Evolutionary conservation across 2,888 invertebrate species (phyloP).

Genomic region (Pasiphila rectangulata): DNA sequence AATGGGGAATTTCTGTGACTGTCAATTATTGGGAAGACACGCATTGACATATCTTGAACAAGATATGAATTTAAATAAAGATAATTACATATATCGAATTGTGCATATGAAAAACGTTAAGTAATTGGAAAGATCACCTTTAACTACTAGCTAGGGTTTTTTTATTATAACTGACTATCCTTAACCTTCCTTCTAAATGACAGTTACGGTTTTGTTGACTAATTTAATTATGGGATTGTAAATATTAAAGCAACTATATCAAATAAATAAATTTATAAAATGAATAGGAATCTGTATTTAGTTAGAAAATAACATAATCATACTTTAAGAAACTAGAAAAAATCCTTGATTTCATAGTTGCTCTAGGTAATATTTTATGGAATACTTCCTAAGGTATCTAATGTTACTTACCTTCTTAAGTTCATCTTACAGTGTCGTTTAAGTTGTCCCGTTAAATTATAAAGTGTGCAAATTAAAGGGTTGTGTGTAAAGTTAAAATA

Average conservation of each 20-base stretch:
- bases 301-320: conserved; percentile 76
- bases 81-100: not conserved
- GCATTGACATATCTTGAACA: not conserved
- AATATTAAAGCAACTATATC: conserved; percentile 74
- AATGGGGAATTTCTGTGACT: conserved; percentile 56
- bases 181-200: conserved; percentile 51
- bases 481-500: conserved; percentile 81
- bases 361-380: conserved; percentile 61
- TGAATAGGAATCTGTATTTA: conserved; percentile 69
- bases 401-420: conserved; percentile 39
- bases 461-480: conserved; percentile 81
- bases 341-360: conserved; percentile 74
- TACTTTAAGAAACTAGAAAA: conserved; percentile 72
- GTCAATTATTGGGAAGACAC: conserved; percentile 58
- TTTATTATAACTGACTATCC: not conserved
- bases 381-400: conserved; percentile 53
- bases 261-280: conserved; percentile 68
- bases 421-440: conserved; percentile 52
- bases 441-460: conserved; percentile 60
- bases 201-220: conserved; percentile 61
- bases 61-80: not conserved
- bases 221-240: conserved; percentile 65
- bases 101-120: not conserved
- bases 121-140: not conserved
- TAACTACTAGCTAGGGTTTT: not conserved